Conservation (phyloP, 1,140 invertebrate species). For the Bradynema listronoti region DNA sequence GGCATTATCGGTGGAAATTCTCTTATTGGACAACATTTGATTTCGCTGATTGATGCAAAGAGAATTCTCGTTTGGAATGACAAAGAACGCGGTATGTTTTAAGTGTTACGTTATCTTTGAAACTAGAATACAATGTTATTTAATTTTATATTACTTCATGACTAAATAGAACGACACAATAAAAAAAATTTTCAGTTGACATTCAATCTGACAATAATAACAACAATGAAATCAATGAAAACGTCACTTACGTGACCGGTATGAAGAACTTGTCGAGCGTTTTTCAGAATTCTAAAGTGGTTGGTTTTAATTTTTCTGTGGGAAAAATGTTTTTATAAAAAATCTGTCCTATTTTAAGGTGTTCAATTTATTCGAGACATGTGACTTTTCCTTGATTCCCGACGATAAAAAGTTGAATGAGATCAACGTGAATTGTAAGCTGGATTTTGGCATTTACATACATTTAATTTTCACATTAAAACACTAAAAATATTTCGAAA, state of each 20-base stretch:
- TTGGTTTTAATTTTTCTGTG: constrained; percentile 1
- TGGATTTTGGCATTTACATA: neutral
- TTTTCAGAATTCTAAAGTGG: constrained; percentile 3
- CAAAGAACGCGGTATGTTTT: neutral
- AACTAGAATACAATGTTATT: neutral
- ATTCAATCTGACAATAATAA: too few species aligned
- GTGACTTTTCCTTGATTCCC: constrained; percentile 30
- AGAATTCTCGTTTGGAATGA: constrained; percentile 3
- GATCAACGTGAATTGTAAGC: constrained; percentile 40
- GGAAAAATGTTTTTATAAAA: too few species aligned
- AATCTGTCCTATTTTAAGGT: constrained; percentile 12
- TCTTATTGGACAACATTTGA: constrained; percentile 32
- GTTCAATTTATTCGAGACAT: constrained; percentile 35
- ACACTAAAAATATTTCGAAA: neutral
- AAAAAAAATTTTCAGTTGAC: constrained; percentile 14
- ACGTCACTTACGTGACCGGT: neutral
- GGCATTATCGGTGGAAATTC: constrained; percentile 32
- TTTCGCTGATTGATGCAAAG: constrained; percentile 14
- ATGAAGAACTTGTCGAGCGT: neutral
- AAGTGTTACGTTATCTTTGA: neutral
- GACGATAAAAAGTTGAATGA: constrained; percentile 21
- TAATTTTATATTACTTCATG: too few species aligned
- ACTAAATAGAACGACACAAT: too few species aligned
- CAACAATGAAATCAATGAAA: neutral
- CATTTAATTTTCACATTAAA: neutral